Conservation (phyloP, 2,888 invertebrate genomes). For the Drosophila recens region DNA sequence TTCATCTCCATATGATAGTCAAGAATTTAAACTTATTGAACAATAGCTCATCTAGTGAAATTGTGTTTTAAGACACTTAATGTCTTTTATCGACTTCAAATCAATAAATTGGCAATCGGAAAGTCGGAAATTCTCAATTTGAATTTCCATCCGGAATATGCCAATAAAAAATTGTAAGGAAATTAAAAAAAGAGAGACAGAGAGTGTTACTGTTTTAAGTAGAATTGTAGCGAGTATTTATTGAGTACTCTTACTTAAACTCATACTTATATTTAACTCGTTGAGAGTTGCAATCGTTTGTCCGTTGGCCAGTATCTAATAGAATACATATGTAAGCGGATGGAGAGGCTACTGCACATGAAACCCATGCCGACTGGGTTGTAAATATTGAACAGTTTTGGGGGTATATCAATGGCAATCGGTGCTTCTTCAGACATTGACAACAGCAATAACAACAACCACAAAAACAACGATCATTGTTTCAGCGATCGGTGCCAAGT, state of each 20-base stretch:
- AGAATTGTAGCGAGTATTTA: not conserved
- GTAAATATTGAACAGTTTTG: slow-evolving; percentile 53
- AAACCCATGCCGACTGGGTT: slow-evolving; percentile 32
- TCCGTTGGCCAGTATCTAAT: slow-evolving; percentile 14
- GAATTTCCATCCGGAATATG: not conserved
- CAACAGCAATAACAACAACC: slow-evolving; percentile 24
- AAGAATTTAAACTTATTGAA: not conserved
- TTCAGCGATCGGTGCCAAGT: slow-evolving; percentile 46
- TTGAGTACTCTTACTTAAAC: not conserved
- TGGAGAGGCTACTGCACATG: slow-evolving; percentile 43
- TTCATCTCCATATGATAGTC: not conserved
- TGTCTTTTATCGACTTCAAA: not conserved
- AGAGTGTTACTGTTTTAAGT: not conserved
- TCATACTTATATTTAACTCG: not conserved
- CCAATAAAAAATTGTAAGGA: not conserved
- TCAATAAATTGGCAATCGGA: slow-evolving; percentile 10
- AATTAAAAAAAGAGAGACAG: not conserved
- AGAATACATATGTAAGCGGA: slow-evolving; percentile 1
- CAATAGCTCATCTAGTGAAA: not conserved
- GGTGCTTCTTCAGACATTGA: slow-evolving; percentile 49
- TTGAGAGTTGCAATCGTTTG: slow-evolving; percentile 27
- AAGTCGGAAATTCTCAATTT: slow-evolving; percentile 1
- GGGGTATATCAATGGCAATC: slow-evolving; percentile 37
- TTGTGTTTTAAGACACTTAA: not conserved
- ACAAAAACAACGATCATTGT: slow-evolving; percentile 36